phyloP scores from a whole-genome alignment of 2,113 vertebrate genomes.

The Cathartes aura region DNA sequence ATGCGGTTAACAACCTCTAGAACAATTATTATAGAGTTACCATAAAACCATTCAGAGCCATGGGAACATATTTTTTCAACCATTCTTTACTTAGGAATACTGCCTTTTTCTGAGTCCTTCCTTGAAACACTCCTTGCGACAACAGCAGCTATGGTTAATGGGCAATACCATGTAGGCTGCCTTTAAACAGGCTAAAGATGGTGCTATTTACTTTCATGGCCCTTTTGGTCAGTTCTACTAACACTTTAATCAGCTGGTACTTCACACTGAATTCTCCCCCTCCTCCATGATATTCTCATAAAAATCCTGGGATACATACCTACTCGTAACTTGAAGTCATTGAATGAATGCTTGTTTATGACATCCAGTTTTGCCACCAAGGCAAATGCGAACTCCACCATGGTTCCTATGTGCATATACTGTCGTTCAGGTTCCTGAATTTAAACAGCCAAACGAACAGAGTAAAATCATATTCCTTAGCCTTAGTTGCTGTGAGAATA shows the following conservation, averaged over 20 bases:
- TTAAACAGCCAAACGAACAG: background rate
- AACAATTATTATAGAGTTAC: background rate
- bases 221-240: background rate
- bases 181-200: background rate
- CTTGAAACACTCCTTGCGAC: background rate
- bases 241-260: background rate
- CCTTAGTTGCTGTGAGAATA: background rate
- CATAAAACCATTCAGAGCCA: background rate
- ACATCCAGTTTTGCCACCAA: constrained; percentile 95
- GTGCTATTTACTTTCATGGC: background rate
- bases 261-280: background rate
- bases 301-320: constrained; percentile 78
- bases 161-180: background rate
- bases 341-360: constrained; percentile 98
- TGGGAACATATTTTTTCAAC: background rate
- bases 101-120: background rate
- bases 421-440: constrained; percentile 93
- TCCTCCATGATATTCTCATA: background rate
- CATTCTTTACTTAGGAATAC: background rate
- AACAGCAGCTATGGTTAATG: background rate
- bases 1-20: background rate
- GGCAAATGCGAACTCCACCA: constrained; percentile 97
- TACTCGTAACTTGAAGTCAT: constrained; percentile 95
- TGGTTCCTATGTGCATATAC: constrained; percentile 96
- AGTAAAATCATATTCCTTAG: background rate